A percentile compares a stretch with the other conserved stretches of the same genome.
Evolutionary conservation across 2,888 invertebrate species (phyloP).

Genomic region (Mesochorus sp.): DNA sequence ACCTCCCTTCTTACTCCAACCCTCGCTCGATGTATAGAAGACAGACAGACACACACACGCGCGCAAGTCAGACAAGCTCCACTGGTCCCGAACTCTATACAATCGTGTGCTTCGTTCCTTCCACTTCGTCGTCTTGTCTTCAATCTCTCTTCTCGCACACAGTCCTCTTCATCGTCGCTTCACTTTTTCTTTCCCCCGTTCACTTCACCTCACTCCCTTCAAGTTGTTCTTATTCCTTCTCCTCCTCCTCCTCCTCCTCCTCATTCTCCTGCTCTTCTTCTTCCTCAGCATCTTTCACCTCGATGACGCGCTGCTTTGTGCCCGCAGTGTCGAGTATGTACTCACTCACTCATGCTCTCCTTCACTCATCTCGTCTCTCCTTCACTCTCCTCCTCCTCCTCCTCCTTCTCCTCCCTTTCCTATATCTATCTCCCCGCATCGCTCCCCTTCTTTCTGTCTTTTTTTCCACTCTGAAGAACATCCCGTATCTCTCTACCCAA

Average conservation of each 20-base stretch:
- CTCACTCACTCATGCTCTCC: constrained; percentile 56
- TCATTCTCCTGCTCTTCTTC: too few relatives aligned
- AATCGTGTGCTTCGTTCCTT: constrained; percentile 67
- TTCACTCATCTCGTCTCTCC: constrained; percentile 39
- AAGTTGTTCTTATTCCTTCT: constrained; percentile 35
- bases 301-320: constrained; percentile 63
- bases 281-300: constrained; percentile 61
- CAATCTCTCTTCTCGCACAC: constrained; percentile 42
- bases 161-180: constrained; percentile 60
- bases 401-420: constrained; percentile 5
- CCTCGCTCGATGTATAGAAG: constrained; percentile 5
- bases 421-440: too few relatives aligned
- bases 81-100: constrained; percentile 49
- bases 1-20: constrained; percentile 37
- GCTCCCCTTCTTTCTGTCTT: background rate
- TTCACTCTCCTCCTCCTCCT: constrained; percentile 5
- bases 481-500: constrained; percentile 49
- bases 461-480: constrained; percentile 23
- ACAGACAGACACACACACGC: too few relatives aligned
- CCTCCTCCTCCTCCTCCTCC: constrained; percentile 4
- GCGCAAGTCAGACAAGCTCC: too few relatives aligned
- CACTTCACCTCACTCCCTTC: constrained; percentile 55
- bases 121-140: constrained; percentile 44
- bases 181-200: constrained; percentile 54
- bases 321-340: constrained; percentile 60